These are phyloP conservation scores for Thalassaphorura encarpata DNA, from an alignment of 1,140 invertebrate species.

Conservation along the genomic window DNA sequence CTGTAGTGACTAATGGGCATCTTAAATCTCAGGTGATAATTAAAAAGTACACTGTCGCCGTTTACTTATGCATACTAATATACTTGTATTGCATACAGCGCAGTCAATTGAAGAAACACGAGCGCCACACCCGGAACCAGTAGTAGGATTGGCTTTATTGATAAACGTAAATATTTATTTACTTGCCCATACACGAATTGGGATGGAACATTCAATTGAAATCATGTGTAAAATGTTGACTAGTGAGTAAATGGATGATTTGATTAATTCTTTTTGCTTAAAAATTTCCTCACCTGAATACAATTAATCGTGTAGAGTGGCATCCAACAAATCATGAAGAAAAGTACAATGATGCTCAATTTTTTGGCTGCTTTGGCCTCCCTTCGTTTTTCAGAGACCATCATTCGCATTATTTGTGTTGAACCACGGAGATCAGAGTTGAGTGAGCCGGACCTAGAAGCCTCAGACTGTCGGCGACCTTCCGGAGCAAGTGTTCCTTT, in stretches of 20 bases:
- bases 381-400: constrained; percentile 67
- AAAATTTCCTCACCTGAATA: constrained; percentile 46
- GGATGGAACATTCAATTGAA: neutral
- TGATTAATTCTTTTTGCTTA: neutral
- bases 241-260: neutral
- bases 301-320: constrained; percentile 85
- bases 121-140: too few species aligned
- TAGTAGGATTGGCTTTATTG: neutral
- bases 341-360: constrained; percentile 76
- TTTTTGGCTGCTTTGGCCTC: constrained; percentile 86
- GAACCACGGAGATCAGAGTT: constrained; percentile 26
- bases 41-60: too few species aligned
- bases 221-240: neutral
- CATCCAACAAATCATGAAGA: constrained; percentile 88
- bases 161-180: neutral
- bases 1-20: too few species aligned
- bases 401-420: constrained; percentile 54
- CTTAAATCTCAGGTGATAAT: too few species aligned
- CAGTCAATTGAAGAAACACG: neutral
- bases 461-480: constrained; percentile 17
- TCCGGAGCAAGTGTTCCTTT: constrained; percentile 28
- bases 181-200: neutral
- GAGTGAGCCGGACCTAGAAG: constrained; percentile 26
- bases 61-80: too few species aligned
- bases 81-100: too few species aligned